Percentiles rank a stretch among this genome's conserved stretches.
phyloP scores from a whole-genome alignment of 2,888 invertebrate species.

The Cephus runcator region DNA sequence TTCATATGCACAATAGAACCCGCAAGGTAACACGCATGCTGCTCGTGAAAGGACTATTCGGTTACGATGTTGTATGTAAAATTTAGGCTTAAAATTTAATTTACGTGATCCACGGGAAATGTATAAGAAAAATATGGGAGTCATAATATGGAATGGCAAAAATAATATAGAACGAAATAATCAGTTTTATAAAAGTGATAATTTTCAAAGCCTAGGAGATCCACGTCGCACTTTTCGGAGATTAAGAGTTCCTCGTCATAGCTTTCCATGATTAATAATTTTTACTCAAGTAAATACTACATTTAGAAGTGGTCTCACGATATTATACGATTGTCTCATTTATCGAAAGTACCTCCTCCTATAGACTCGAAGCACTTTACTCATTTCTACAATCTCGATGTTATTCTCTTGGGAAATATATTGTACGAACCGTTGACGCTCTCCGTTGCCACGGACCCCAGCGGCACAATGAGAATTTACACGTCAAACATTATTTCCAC shows the following conservation, averaged over 20 bases:
- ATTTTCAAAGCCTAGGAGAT: too few species aligned
- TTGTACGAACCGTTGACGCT: not conserved
- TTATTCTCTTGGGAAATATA: not conserved
- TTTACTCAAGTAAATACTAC: not conserved
- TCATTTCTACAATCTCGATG: not conserved
- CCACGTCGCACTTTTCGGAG: too few species aligned
- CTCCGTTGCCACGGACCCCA: not conserved
- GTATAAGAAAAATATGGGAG: not conserved
- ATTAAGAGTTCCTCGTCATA: too few species aligned
- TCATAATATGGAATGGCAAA: too few species aligned
- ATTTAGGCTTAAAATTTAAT: not conserved
- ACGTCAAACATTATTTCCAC: constrained; percentile 1
- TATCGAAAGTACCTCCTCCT: not conserved
- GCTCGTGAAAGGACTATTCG: not conserved
- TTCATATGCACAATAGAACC: not conserved
- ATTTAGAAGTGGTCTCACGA: not conserved
- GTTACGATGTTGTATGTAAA: too few species aligned
- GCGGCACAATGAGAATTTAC: not conserved
- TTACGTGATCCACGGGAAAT: not conserved
- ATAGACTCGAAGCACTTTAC: not conserved
- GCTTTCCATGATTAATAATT: too few species aligned
- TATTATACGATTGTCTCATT: not conserved
- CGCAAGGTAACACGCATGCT: not conserved
- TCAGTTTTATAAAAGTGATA: not conserved
- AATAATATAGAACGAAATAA: not conserved